These are phyloP conservation scores for Hermaeophaga mercurialis DNA, from an alignment of 2,888 invertebrate genomes.

Conservation along the genomic window DNA sequence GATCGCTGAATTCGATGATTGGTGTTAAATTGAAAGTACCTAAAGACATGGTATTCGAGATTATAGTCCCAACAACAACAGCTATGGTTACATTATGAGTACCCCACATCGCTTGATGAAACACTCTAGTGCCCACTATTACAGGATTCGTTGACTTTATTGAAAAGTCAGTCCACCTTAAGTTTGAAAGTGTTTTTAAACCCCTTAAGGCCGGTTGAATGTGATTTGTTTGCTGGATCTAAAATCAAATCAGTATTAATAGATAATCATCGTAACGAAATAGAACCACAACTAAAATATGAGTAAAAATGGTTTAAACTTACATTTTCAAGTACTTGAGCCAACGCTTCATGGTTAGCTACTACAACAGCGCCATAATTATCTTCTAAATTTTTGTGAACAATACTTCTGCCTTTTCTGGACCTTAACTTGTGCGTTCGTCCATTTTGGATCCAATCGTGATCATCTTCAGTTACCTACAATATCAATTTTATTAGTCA, in stretches of 20 bases:
- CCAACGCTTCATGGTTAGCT: conserved; percentile 87
- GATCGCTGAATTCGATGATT: conserved; percentile 80
- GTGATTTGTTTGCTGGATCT: conserved; percentile 73
- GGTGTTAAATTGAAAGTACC: conserved; percentile 72
- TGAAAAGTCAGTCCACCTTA: conserved; percentile 76
- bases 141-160: conserved; percentile 59
- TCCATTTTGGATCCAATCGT: conserved; percentile 59
- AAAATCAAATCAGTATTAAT: conserved; percentile 34
- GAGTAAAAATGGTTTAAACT: conserved; percentile 32
- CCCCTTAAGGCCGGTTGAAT: conserved; percentile 72
- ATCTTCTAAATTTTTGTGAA: conserved; percentile 85
- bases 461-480: conserved; percentile 61
- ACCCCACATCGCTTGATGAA: conserved; percentile 79
- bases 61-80: conserved; percentile 52
- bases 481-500: neutral
- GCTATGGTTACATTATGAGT: conserved; percentile 67
- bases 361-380: conserved; percentile 89
- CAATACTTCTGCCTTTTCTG: conserved; percentile 80
- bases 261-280: too few species aligned
- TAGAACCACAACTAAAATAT: too few species aligned
- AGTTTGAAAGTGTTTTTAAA: conserved; percentile 73
- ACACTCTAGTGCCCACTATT: conserved; percentile 72
- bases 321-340: conserved; percentile 88
- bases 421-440: conserved; percentile 65
- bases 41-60: conserved; percentile 59